phyloP scores from a whole-genome alignment of 2,888 invertebrate species.

The Marronus borbonicus region DNA sequence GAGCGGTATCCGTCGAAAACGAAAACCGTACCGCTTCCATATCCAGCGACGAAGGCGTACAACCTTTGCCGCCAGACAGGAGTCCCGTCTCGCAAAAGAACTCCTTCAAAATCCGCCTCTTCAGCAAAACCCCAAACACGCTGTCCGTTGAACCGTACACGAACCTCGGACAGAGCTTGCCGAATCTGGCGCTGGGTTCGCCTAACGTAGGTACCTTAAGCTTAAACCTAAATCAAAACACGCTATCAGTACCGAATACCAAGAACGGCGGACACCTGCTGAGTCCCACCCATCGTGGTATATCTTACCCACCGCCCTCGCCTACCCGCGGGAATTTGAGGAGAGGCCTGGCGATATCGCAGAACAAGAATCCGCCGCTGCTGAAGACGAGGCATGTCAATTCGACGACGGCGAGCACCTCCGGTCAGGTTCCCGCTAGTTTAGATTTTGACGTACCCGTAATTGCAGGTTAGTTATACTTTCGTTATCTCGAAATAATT shows the following conservation, averaged over 20 bases:
- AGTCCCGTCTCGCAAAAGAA: slow-evolving; percentile 68
- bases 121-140: slow-evolving; percentile 77
- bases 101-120: slow-evolving; percentile 66
- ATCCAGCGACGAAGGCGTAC: slow-evolving; percentile 77
- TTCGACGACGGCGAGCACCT: slow-evolving; percentile 68
- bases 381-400: slow-evolving; percentile 85
- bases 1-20: slow-evolving; percentile 76
- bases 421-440: slow-evolving; percentile 66
- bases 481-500: too few species aligned
- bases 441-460: slow-evolving; percentile 72
- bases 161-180: slow-evolving; percentile 84
- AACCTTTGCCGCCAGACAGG: slow-evolving; percentile 70
- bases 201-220: slow-evolving; percentile 67
- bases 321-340: slow-evolving; percentile 79
- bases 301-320: slow-evolving; percentile 89
- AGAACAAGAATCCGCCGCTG: slow-evolving; percentile 86
- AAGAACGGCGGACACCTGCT: slow-evolving; percentile 69
- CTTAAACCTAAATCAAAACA: slow-evolving; percentile 71
- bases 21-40: slow-evolving; percentile 77
- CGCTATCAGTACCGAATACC: slow-evolving; percentile 73
- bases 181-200: slow-evolving; percentile 77
- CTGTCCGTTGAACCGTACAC: slow-evolving; percentile 82
- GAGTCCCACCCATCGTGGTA: slow-evolving; percentile 79
- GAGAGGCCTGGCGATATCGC: slow-evolving; percentile 81
- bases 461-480: slow-evolving; percentile 67